phyloP scores from a whole-genome alignment of 2,888 invertebrate genomes.

The Dicyrtoma fusca region DNA sequence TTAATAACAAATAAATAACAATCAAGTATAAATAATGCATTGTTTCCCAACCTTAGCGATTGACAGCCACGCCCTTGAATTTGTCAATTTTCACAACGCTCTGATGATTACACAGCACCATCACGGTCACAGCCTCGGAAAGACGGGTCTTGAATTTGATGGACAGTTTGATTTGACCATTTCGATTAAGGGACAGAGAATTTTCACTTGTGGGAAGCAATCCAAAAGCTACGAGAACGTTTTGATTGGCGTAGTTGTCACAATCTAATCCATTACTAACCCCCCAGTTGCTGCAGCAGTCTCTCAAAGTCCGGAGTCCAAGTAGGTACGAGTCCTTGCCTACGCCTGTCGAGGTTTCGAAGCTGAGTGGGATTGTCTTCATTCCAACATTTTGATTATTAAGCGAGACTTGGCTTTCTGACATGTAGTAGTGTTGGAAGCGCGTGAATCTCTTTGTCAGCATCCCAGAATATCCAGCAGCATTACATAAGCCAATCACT shows the following conservation, averaged over 20 bases:
- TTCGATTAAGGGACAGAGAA: not conserved
- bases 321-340: not conserved
- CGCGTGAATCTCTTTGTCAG: not conserved
- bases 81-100: not conserved
- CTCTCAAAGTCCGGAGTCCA: not conserved
- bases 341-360: too few relatives aligned
- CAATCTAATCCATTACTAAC: not conserved
- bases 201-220: not conserved
- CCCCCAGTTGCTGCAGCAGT: not conserved
- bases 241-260: not conserved
- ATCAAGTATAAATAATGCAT: too few relatives aligned
- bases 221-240: not conserved
- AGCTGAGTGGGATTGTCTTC: not conserved
- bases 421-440: not conserved
- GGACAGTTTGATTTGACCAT: not conserved
- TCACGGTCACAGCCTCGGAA: not conserved
- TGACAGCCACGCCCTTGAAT: not conserved
- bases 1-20: too few relatives aligned
- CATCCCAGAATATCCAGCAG: too few relatives aligned
- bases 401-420: not conserved
- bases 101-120: not conserved
- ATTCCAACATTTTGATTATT: too few relatives aligned
- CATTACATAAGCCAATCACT: too few relatives aligned
- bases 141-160: not conserved
- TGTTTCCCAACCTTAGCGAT: too few relatives aligned